Conservation (phyloP, 2,888 invertebrate genomes). For the Strigamia maritima region DNA sequence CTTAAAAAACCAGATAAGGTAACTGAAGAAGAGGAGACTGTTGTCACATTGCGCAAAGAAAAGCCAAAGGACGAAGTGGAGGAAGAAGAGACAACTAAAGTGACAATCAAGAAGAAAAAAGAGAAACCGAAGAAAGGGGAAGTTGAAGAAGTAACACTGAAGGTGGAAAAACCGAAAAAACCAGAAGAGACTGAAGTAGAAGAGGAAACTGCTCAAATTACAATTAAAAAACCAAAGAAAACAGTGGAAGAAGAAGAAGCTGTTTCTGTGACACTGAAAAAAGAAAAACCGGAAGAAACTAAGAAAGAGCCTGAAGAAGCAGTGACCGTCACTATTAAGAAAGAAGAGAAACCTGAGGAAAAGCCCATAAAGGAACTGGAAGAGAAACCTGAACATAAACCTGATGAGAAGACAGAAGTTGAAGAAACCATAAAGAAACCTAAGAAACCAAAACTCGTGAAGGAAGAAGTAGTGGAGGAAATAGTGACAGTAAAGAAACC, state of each 20-base stretch:
- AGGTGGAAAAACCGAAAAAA: constrained; percentile 41
- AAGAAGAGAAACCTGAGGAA: constrained; percentile 40
- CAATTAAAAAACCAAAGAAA: constrained; percentile 13
- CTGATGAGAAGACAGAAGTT: constrained; percentile 40
- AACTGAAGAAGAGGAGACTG: constrained; percentile 6
- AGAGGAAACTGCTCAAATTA: constrained; percentile 1
- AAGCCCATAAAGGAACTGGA: constrained; percentile 11
- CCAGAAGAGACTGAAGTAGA: constrained; percentile 12
- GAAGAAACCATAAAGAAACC: constrained; percentile 37
- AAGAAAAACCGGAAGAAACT: constrained; percentile 16
- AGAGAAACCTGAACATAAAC: not conserved
- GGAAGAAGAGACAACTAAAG: constrained; percentile 35
- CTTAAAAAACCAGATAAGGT: constrained; percentile 16
- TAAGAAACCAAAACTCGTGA: constrained; percentile 32
- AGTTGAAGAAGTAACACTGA: constrained; percentile 35
- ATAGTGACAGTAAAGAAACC: constrained; percentile 30
- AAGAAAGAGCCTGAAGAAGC: not conserved
- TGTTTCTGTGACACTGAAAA: not conserved
- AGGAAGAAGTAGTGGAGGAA: constrained; percentile 38
- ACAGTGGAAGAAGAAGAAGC: not conserved
- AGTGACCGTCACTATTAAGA: constrained; percentile 40
- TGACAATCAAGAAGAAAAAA: constrained; percentile 12
- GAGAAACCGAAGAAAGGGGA: constrained; percentile 36
- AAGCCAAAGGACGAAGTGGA: constrained; percentile 26
- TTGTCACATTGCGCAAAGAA: not conserved